Evolutionary conservation across 2,113 vertebrate species (phyloP), one percentile per base, ranked within the genome.

Genomic region (Neofelis nebulosa): DNA sequence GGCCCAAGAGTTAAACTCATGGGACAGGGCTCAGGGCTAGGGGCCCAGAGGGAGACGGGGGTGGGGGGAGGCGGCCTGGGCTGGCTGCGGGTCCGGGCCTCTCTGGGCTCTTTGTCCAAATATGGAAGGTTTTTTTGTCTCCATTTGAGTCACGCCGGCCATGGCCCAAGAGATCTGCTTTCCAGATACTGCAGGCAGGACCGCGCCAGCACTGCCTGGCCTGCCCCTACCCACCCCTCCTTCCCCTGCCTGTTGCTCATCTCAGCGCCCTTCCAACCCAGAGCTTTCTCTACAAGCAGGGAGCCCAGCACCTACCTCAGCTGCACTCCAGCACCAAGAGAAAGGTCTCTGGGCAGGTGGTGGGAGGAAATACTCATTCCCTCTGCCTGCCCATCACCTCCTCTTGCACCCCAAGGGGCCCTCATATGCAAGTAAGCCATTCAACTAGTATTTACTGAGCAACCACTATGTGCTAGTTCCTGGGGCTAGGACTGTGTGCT

Each of bases 111-210:
- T 99, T 99, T 99, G 99, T 98, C 99, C 99, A 99, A 99, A 99
- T 99, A 99, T 99, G 99, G 99, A 99, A 99, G 99, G 98, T 98
- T 99, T 99, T 98, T 96, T 98, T 98, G 98, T 98, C 98, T 98
- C 97, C 97, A 98, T 99, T 99, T 99, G 98, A 98, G 97, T 98
- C 99, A 99, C 90, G 98, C 98, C 98, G 99, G 99, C 98, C 98
- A 71, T 97, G 98, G 99, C 99, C 99, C 98, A 98, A 99, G 98
- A 98, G 98, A 94, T 95, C 98, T 98, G 99, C 99, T 98, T 98
- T 99, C 98, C 98, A 99, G 98, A 99, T 98, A 99, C 99, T 99
- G 97, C 90, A 61, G 95, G 95, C 88, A 3, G 96, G 95, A 89
- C 74, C 74, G 63, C 4, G 94, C 96, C 97, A 97, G 94, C 71